Percentiles rank a stretch among this genome's conserved stretches.
phyloP scores from a whole-genome alignment of 2,797 vertebrate species.

The Urosaurus nigricauda region DNA sequence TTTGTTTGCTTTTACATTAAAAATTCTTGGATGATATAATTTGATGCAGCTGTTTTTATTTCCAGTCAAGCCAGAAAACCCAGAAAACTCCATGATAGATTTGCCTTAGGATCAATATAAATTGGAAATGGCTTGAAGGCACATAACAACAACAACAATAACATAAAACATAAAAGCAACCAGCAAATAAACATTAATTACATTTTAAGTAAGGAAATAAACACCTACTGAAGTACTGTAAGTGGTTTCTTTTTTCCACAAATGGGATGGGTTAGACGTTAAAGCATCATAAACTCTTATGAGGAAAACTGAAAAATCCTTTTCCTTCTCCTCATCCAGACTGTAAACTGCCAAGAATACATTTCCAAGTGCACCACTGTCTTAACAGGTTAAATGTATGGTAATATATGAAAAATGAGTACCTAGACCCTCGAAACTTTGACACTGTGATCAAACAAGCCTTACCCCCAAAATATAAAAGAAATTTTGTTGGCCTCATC shows the following conservation, averaged over 20 bases:
- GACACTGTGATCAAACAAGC: background rate
- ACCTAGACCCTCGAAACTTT: background rate
- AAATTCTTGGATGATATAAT: constrained; percentile 14
- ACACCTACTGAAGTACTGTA: background rate
- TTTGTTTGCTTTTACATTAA: background rate
- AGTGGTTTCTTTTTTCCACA: background rate
- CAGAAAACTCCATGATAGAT: too few relatives aligned
- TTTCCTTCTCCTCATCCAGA: background rate
- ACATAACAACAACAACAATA: too few relatives aligned
- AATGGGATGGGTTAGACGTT: background rate
- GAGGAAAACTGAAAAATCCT: too few relatives aligned
- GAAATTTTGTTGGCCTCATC: background rate
- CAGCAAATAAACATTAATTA: background rate
- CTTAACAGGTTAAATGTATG: background rate
- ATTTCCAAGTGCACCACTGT: background rate
- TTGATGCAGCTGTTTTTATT: too few relatives aligned
- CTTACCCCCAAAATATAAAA: background rate
- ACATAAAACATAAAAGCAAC: background rate
- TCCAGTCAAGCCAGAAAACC: too few relatives aligned
- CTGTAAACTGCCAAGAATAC: background rate
- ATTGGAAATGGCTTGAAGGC: too few relatives aligned
- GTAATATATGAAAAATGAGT: background rate
- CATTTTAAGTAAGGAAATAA: background rate
- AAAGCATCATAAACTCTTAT: too few relatives aligned
- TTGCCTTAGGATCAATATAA: too few relatives aligned